Percentiles rank a stretch among this genome's conserved stretches.
Conservation (phyloP, 92 coral and sea anemone species). For the Bergia puertoricense region DNA sequence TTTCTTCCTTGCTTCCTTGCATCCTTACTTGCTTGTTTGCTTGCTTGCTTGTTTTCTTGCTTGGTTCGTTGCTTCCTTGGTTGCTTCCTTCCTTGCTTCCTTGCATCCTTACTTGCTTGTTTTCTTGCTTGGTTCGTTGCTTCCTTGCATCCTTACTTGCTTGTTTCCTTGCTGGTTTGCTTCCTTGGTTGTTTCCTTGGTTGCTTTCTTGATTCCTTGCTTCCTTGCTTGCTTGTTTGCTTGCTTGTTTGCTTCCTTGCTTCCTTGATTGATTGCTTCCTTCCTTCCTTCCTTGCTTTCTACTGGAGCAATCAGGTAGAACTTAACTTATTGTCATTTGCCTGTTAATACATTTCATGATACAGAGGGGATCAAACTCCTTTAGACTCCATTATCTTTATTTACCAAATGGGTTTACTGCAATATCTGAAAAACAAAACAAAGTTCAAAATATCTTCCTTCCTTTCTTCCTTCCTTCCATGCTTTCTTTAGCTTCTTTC, state of each 20-base stretch:
- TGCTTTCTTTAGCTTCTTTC: neutral
- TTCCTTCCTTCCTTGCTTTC: neutral
- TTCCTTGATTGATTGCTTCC: neutral
- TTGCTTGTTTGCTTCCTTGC: neutral
- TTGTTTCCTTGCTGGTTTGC: neutral
- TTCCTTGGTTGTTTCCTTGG: neutral
- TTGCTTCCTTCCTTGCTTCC: neutral
- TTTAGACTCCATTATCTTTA: too few species aligned
- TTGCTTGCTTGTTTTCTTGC: neutral
- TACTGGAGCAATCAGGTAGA: too few species aligned
- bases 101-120: neutral
- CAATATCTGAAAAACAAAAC: too few species aligned
- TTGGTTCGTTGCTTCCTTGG: neutral
- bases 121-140: neutral
- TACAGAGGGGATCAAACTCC: too few species aligned
- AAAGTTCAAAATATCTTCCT: neutral
- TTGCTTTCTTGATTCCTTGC: neutral
- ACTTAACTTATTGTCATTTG: too few species aligned
- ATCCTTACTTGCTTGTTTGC: neutral
- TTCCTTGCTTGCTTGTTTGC: neutral
- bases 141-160: neutral
- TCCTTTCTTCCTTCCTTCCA: neutral
- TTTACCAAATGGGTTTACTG: too few species aligned
- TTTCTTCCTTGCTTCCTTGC: neutral
- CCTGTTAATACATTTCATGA: too few species aligned